These are phyloP conservation scores for Enteromius fasciolatus DNA, from an alignment of 2,797 vertebrate genomes.

Conservation along the genomic window DNA sequence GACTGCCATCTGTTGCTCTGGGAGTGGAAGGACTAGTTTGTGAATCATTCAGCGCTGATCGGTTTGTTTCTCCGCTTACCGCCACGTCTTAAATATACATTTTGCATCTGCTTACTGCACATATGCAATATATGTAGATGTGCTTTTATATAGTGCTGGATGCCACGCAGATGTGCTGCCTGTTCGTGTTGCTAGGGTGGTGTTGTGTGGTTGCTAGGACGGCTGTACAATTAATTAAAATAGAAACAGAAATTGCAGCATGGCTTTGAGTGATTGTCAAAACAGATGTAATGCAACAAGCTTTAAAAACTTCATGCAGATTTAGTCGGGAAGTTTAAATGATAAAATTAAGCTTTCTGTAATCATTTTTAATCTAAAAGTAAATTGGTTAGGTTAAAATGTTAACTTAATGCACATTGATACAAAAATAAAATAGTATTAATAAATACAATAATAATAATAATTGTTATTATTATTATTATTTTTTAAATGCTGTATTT, in stretches of 20 bases:
- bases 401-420: background rate
- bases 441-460: background rate
- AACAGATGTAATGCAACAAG: background rate
- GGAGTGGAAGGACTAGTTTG: constrained; percentile 45
- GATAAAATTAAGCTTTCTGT: background rate
- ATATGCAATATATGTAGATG: background rate
- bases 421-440: background rate
- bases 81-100: constrained; percentile 44
- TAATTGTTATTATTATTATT: too few species aligned
- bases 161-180: background rate
- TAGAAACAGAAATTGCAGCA: background rate
- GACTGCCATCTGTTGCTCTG: constrained; percentile 60
- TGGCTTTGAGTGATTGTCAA: background rate
- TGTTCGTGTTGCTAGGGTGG: background rate
- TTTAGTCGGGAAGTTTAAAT: background rate
- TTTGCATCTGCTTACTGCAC: constrained; percentile 8
- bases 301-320: background rate
- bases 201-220: background rate
- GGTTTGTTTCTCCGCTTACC: constrained; percentile 30
- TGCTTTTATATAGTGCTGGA: background rate
- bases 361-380: background rate
- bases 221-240: background rate
- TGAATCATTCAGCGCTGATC: constrained; percentile 55
- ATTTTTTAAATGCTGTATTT: too few species aligned
- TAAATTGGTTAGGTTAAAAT: background rate